Conservation (phyloP, 2,888 invertebrate species). For the Heptascelio sp. region DNA sequence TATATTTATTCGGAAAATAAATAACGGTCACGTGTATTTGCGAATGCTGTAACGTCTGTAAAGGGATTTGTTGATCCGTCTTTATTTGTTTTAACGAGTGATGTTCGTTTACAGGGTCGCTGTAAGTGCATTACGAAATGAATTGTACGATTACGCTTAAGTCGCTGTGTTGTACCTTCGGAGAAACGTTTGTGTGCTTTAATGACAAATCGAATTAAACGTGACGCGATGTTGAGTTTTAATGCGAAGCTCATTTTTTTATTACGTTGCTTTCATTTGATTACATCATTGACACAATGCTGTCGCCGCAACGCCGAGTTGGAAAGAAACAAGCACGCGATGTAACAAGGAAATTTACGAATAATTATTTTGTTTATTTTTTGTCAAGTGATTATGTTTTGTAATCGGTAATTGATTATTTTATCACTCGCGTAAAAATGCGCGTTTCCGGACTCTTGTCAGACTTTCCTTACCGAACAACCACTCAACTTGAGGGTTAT, state of each 20-base stretch:
- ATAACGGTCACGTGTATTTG: background rate
- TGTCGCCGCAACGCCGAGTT: too few species aligned
- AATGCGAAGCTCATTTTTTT: slow-evolving; percentile 9
- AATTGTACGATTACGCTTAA: background rate
- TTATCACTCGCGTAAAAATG: too few species aligned
- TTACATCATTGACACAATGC: too few species aligned
- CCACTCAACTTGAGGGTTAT: too few species aligned
- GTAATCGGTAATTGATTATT: too few species aligned
- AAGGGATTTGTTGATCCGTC: slow-evolving; percentile 24
- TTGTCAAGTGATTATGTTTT: too few species aligned
- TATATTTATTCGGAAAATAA: slow-evolving; percentile 1
- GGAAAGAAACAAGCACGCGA: too few species aligned
- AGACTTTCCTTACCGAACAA: too few species aligned
- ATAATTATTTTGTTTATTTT: too few species aligned
- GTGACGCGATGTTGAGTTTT: slow-evolving; percentile 10
- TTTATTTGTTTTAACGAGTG: background rate
- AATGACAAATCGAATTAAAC: slow-evolving; percentile 28
- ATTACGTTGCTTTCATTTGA: slow-evolving; percentile 24
- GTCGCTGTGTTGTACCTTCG: background rate
- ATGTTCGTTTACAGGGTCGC: background rate
- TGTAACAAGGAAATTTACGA: too few species aligned
- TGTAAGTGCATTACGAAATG: background rate
- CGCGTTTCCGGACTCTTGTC: too few species aligned
- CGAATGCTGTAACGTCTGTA: background rate
- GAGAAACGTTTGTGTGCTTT: slow-evolving; percentile 12